Conservation (phyloP, 2,888 invertebrate genomes). For the Argyra leucocephala region DNA sequence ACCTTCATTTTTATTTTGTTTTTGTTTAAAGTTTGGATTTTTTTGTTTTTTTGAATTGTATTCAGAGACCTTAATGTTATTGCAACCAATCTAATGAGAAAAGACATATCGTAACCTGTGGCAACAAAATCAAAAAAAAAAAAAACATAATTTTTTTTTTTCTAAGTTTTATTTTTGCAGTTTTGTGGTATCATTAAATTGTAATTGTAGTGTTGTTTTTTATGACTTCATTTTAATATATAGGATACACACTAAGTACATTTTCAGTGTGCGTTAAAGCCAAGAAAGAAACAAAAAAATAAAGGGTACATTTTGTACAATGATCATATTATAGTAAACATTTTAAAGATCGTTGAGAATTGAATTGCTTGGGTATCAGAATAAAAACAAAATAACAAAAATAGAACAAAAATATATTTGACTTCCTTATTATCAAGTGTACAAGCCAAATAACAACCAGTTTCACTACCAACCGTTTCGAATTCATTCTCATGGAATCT, state of each 20-base stretch:
- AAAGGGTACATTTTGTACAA: background rate
- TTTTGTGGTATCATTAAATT: background rate
- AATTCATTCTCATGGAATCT: no score
- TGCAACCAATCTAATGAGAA: background rate
- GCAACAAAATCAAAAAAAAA: background rate
- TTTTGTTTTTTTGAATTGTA: no score
- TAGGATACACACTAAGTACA: background rate
- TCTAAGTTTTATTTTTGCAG: background rate
- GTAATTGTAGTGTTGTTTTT: background rate
- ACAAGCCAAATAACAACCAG: background rate
- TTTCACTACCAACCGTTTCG: background rate
- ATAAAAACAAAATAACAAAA: background rate
- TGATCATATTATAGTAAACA: background rate
- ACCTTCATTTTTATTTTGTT: no score
- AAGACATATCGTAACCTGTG: constrained; percentile 1
- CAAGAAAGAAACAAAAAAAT: background rate
- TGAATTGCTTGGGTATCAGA: no score
- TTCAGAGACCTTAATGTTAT: no score
- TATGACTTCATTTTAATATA: constrained; percentile 1
- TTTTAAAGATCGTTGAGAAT: background rate
- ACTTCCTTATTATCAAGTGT: constrained; percentile 2
- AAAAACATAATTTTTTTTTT: background rate
- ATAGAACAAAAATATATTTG: background rate
- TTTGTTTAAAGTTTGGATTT: no score
- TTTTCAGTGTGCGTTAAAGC: background rate